A percentile compares a stretch with the other conserved stretches of the same genome.
Conservation (phyloP, 2,797 vertebrate genomes). For the Lagocephalus sceleratus region DNA sequence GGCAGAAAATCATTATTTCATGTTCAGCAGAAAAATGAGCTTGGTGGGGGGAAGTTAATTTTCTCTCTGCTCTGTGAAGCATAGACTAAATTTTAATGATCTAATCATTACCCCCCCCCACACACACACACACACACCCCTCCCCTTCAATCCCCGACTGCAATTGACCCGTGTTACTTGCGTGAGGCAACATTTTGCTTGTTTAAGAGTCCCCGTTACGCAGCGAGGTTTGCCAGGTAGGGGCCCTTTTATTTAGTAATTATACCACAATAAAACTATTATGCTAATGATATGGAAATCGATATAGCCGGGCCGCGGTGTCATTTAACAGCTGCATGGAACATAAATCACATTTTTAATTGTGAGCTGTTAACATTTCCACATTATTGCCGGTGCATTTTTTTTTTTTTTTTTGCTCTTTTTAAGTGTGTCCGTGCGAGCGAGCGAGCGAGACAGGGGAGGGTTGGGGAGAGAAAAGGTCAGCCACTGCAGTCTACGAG, state of each 20-base stretch:
- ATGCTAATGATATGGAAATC: slow-evolving; percentile 87
- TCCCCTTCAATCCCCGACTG: slow-evolving; percentile 95
- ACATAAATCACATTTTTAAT: slow-evolving; percentile 82
- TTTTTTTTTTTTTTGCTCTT: slow-evolving; percentile 16
- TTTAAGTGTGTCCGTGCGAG: slow-evolving; percentile 17
- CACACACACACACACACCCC: too few relatives aligned
- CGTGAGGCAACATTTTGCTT: slow-evolving; percentile 93
- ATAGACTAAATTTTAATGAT: slow-evolving; percentile 99
- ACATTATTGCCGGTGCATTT: slow-evolving; percentile 65
- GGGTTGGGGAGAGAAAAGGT: slow-evolving; percentile 62
- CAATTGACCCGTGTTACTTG: slow-evolving; percentile 98
- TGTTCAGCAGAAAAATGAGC: slow-evolving; percentile 99
- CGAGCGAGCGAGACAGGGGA: slow-evolving; percentile 29
- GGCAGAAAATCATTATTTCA: slow-evolving; percentile 99
- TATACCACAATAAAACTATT: slow-evolving; percentile 98
- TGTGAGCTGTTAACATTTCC: slow-evolving; percentile 76
- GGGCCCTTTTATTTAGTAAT: slow-evolving; percentile 91
- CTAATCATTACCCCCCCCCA: slow-evolving; percentile 95
- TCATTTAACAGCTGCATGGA: slow-evolving; percentile 73
- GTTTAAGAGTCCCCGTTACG: slow-evolving; percentile 93
- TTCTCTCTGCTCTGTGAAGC: slow-evolving; percentile 98
- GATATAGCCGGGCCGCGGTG: slow-evolving; percentile 72
- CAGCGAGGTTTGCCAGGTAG: slow-evolving; percentile 91
- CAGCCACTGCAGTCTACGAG: slow-evolving; percentile 35
- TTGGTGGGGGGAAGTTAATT: slow-evolving; percentile 98